Conservation (phyloP, 2,888 invertebrate species). For the Apamea epomidion region DNA sequence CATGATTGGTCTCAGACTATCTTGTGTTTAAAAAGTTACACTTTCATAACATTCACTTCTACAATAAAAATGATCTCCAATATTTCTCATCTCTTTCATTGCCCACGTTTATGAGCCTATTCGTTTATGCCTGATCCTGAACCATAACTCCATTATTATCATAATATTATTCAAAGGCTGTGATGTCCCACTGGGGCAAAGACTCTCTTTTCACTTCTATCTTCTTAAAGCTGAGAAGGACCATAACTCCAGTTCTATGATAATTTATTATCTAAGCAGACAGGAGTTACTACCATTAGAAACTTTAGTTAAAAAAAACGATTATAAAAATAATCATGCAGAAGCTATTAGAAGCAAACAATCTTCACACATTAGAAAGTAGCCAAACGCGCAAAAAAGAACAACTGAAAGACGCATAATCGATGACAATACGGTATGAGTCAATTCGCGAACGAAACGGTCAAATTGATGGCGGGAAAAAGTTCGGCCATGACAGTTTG, state of each 20-base stretch:
- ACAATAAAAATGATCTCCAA: not conserved
- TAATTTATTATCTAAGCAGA: not conserved
- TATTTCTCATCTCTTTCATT: not conserved
- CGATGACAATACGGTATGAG: slow-evolving; percentile 67
- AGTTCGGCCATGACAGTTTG: slow-evolving; percentile 68
- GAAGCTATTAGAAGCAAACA: slow-evolving; percentile 22
- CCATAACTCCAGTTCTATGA: not conserved
- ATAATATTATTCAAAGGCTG: not conserved
- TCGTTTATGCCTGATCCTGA: not conserved
- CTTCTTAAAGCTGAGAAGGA: no score
- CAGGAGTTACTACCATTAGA: not conserved
- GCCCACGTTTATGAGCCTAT: not conserved
- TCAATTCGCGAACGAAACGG: slow-evolving; percentile 68
- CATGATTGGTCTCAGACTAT: not conserved
- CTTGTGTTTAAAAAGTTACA: not conserved
- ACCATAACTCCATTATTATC: not conserved
- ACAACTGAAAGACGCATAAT: slow-evolving; percentile 57
- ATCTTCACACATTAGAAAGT: slow-evolving; percentile 62
- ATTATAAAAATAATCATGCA: slow-evolving; percentile 3
- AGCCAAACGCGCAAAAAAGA: slow-evolving; percentile 23
- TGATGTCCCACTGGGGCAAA: no score
- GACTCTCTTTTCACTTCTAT: no score
- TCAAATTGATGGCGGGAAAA: slow-evolving; percentile 61
- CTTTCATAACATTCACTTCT: not conserved
- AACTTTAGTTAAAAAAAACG: slow-evolving; percentile 4